phyloP scores from a whole-genome alignment of 2,113 vertebrate species.

The Notothenia coriiceps region DNA sequence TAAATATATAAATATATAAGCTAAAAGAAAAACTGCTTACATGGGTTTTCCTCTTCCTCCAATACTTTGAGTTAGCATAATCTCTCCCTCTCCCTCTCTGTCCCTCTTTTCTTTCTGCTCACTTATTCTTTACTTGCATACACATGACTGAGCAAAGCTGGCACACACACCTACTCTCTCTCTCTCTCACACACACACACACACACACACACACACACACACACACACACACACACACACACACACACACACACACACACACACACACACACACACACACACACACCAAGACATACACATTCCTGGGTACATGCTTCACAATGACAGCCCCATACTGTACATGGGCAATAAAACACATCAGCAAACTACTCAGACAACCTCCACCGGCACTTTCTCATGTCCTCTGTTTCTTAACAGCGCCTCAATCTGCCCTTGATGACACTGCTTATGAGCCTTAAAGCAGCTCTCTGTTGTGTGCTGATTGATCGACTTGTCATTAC shows the following conservation, averaged over 20 bases:
- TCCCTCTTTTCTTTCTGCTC: slow-evolving; percentile 63
- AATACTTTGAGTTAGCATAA: slow-evolving; percentile 78
- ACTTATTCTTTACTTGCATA: slow-evolving; percentile 58
- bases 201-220: no score
- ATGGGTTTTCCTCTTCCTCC: slow-evolving; percentile 71
- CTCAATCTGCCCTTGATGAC: slow-evolving; percentile 72
- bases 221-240: no score
- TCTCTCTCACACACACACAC: no score
- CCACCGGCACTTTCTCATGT: slow-evolving; percentile 52
- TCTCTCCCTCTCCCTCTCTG: slow-evolving; percentile 54
- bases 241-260: slow-evolving; percentile 19
- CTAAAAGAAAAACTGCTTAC: slow-evolving; percentile 79
- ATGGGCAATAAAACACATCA: slow-evolving; percentile 66
- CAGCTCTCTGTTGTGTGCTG: slow-evolving; percentile 56
- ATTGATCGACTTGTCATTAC: slow-evolving; percentile 74
- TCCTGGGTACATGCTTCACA: slow-evolving; percentile 24
- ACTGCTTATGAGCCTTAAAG: slow-evolving; percentile 67
- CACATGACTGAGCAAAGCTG: slow-evolving; percentile 60
- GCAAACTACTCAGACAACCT: slow-evolving; percentile 67
- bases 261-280: slow-evolving; percentile 27
- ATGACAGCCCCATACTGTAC: slow-evolving; percentile 46
- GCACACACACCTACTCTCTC: background rate
- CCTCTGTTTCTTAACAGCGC: slow-evolving; percentile 58
- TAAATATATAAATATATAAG: slow-evolving; percentile 76
- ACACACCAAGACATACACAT: slow-evolving; percentile 13